Evolutionary conservation across 2,113 vertebrate species (phyloP).

Genomic region (Heterotilapia buettikoferi): DNA sequence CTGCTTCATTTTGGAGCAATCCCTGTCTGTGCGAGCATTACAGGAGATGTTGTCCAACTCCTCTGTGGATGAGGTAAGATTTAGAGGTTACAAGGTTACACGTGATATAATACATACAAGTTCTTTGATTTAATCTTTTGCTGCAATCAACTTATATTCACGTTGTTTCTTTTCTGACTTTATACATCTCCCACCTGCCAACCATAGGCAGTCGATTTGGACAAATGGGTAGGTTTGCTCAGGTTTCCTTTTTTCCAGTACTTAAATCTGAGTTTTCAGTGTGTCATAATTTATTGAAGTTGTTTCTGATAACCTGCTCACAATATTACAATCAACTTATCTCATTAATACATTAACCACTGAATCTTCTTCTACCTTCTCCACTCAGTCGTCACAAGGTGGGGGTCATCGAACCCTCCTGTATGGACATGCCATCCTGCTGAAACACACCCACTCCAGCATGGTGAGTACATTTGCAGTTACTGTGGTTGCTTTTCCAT

Average conservation of each 20-base stretch:
- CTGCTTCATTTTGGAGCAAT: slow-evolving; percentile 88
- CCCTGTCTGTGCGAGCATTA: slow-evolving; percentile 85
- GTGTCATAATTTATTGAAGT: neutral
- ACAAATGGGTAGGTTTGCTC: slow-evolving; percentile 75
- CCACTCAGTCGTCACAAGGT: slow-evolving; percentile 83
- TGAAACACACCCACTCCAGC: slow-evolving; percentile 84
- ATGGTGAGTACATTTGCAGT: slow-evolving; percentile 76
- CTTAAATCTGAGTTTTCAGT: neutral
- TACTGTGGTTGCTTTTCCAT: neutral
- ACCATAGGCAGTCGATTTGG: slow-evolving; percentile 74
- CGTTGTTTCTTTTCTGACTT: neutral
- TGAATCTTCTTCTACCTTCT: neutral
- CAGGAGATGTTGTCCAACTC: slow-evolving; percentile 88
- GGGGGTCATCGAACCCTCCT: slow-evolving; percentile 87
- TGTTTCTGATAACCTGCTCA: neutral
- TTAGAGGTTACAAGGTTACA: neutral
- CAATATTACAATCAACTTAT: neutral
- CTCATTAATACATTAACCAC: neutral
- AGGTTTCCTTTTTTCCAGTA: neutral
- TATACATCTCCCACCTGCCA: neutral
- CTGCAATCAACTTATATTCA: neutral
- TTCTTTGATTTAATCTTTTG: neutral
- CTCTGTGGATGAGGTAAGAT: slow-evolving; percentile 69
- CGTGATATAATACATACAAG: neutral
- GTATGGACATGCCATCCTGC: slow-evolving; percentile 89